Evolutionary conservation across 2,797 vertebrate species (phyloP).

Genomic region (Mionectes olivaceus): DNA sequence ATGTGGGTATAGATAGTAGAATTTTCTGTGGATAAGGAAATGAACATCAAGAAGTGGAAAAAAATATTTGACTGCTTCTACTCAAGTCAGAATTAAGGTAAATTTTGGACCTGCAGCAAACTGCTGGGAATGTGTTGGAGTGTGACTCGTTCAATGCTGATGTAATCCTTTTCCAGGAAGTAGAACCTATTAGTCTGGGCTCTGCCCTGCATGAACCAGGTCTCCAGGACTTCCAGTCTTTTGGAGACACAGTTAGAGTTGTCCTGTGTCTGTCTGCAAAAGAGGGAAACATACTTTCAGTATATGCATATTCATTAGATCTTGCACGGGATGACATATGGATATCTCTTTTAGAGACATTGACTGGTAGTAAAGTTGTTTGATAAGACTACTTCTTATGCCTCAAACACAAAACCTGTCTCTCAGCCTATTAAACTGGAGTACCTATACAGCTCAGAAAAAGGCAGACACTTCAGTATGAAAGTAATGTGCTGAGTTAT

Average conservation of each 20-base stretch:
- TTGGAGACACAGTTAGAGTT: neutral
- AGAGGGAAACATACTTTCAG: neutral
- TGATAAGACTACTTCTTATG: neutral
- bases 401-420: neutral
- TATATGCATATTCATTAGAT: neutral
- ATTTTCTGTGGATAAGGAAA: neutral
- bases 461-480: neutral
- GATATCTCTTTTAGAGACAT: neutral
- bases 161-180: neutral
- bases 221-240: neutral
- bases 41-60: neutral
- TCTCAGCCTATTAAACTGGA: neutral
- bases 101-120: neutral
- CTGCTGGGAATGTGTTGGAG: neutral
- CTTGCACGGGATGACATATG: fast-evolving
- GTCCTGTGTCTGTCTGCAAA: neutral
- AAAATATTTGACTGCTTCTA: neutral
- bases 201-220: neutral
- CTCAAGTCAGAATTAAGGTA: neutral
- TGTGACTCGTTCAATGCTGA: neutral
- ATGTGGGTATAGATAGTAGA: neutral
- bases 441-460: neutral
- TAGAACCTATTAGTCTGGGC: neutral
- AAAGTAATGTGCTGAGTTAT: fast-evolving
- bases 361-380: neutral